Evolutionary conservation across 2,113 vertebrate genomes (phyloP), one percentile per base, ranked within the genome.

Genomic region (Propithecus coquereli): DNA sequence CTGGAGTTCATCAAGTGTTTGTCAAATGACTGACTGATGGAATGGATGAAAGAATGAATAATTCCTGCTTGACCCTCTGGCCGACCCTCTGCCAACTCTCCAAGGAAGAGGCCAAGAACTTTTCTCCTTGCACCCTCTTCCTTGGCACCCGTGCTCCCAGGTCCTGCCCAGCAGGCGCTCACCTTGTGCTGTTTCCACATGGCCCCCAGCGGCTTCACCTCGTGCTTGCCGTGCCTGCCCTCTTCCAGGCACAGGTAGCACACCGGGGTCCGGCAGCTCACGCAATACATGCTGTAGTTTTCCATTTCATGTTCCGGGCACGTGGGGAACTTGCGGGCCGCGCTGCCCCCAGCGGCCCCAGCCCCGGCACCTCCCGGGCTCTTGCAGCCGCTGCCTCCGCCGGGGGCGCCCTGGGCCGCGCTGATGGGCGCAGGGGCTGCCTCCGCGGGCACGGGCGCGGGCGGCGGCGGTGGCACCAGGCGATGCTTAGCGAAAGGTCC

Each of bases 141-240:
- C 65, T 50, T 32, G n/a, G 43, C 5, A 23, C 10, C 12, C 5
- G 16, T 3, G 4, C 37, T 1, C 12, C 13, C 13, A 0, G 3
- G 6, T 11, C 37, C 54, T 5, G 34, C 77, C 16, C 63, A 8
- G 65, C 3, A 63, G 59, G 77, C 17, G 45, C 99, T 98, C 98
- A 99, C 99, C 99, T 99, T 99, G 98, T 99, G 99, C 87, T 99
- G 99, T 95, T 99, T 99, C 99, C 99, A 99, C 99, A 99, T 98
- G 96, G 99, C 98, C 0, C 99, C 99, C 97, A 99, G 98, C 0
- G 99, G 99, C 96, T 99, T 99, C 80, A 99, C 98, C 73, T 99
- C 99, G 97, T 99, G 99, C 87, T 99, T 99, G 94, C 96, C 86
- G 97, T 99, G 99, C 88, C 98, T 99, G 57, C 99, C 99, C 61